phyloP scores from a whole-genome alignment of 1,140 invertebrate species.

The Amyelois transitella region DNA sequence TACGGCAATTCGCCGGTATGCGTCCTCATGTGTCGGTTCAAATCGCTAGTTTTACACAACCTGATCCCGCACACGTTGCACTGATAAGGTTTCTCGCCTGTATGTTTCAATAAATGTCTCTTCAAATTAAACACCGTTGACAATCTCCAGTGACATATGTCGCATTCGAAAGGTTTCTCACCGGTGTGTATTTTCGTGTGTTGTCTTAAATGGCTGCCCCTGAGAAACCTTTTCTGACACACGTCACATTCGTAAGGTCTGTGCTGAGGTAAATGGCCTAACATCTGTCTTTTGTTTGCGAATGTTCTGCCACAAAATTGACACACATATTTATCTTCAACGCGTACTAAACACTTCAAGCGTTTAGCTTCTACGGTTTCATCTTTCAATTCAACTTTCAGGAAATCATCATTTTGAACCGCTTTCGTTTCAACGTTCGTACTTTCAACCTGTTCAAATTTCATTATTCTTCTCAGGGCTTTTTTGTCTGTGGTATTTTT shows the following conservation, averaged over 20 bases:
- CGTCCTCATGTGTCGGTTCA: constrained; percentile 1
- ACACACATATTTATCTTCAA: neutral
- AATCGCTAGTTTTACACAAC: neutral
- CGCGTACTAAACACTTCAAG: neutral
- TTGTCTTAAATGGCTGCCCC: constrained; percentile 55
- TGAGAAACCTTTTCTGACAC: constrained; percentile 61
- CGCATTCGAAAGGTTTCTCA: constrained; percentile 9
- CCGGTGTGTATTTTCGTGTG: constrained; percentile 28
- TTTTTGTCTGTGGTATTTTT: neutral
- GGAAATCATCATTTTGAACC: neutral
- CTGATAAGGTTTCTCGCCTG: constrained; percentile 1
- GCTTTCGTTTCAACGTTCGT: neutral
- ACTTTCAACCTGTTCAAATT: neutral
- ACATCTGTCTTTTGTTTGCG: neutral
- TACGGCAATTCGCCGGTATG: neutral
- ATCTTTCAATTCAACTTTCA: neutral
- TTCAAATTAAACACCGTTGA: neutral
- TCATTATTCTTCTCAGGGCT: neutral
- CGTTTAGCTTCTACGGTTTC: neutral
- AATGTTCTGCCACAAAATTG: neutral
- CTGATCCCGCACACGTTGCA: neutral
- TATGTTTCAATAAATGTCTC: neutral
- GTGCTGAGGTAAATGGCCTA: neutral
- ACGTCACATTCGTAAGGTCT: constrained; percentile 75
- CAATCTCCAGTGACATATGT: neutral